Percentiles rank a stretch among this genome's conserved stretches.
These are phyloP conservation scores for Apus apus DNA, from an alignment of 2,113 vertebrate species.

Conservation along the genomic window DNA sequence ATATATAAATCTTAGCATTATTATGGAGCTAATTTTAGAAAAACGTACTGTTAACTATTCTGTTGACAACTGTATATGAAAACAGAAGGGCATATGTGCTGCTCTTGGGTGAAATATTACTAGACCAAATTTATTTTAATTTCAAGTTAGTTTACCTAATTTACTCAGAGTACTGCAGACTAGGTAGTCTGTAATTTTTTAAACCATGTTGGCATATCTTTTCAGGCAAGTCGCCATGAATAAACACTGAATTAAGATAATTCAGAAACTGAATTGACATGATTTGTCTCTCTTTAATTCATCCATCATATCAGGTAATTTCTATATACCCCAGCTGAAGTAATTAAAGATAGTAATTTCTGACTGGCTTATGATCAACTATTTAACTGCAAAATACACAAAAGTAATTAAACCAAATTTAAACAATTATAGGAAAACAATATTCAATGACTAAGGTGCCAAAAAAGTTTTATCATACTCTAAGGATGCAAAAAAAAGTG, in stretches of 20 bases:
- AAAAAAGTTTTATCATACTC: conserved; percentile 75
- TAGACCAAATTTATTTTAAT: background rate
- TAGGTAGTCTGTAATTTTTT: background rate
- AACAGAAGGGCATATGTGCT: background rate
- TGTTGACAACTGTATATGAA: background rate
- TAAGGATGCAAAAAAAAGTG: conserved; percentile 68
- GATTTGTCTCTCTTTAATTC: conserved; percentile 21
- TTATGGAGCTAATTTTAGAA: background rate
- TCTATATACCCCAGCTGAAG: background rate
- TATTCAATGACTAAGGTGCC: conserved; percentile 64
- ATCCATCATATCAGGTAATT: background rate
- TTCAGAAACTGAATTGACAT: background rate
- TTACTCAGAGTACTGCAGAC: background rate
- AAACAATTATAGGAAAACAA: conserved; percentile 72
- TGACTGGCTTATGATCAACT: conserved; percentile 52
- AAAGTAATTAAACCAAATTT: conserved; percentile 73
- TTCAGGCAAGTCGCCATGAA: background rate
- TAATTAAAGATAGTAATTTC: conserved; percentile 63
- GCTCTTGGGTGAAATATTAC: background rate
- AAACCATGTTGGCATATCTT: background rate
- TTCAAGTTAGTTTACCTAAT: conserved; percentile 41
- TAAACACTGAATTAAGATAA: conserved; percentile 1
- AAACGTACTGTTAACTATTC: background rate
- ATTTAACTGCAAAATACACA: conserved; percentile 61
- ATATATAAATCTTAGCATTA: background rate